Evolutionary conservation across 2,797 vertebrate genomes (phyloP).

Genomic region (Sternotherus odoratus): DNA sequence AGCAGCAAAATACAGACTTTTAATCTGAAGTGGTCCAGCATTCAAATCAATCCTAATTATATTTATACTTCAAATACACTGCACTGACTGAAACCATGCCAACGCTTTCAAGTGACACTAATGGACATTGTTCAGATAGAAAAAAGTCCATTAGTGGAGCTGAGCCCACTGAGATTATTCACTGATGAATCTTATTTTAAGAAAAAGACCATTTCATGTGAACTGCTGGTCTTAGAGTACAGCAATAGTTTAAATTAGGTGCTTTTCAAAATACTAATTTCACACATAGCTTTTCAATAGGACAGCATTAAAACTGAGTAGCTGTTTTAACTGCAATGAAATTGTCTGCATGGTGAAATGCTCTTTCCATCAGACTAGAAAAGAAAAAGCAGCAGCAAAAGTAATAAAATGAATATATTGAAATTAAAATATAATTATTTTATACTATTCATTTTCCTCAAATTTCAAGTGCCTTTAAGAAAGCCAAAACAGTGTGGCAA

Average conservation of each 20-base stretch:
- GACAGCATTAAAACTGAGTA: conserved; percentile 23
- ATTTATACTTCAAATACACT: background rate
- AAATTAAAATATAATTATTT: conserved; percentile 15
- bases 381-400: background rate
- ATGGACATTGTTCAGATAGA: conserved; percentile 32
- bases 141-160: conserved; percentile 38
- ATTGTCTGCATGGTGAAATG: background rate
- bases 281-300: conserved; percentile 11
- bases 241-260: conserved; percentile 3
- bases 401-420: background rate
- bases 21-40: background rate
- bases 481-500: background rate
- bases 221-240: conserved; percentile 3
- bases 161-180: conserved; percentile 3
- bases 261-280: conserved; percentile 8
- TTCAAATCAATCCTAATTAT: background rate
- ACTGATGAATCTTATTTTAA: conserved; percentile 22
- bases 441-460: background rate
- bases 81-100: background rate
- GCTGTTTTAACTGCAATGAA: conserved; percentile 22
- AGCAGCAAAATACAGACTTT: background rate
- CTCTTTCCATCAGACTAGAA: background rate
- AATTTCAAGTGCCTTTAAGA: background rate
- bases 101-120: conserved; percentile 24
- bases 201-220: conserved; percentile 25